phyloP scores from a whole-genome alignment of 2,888 invertebrate species.

The Hyles lineata region DNA sequence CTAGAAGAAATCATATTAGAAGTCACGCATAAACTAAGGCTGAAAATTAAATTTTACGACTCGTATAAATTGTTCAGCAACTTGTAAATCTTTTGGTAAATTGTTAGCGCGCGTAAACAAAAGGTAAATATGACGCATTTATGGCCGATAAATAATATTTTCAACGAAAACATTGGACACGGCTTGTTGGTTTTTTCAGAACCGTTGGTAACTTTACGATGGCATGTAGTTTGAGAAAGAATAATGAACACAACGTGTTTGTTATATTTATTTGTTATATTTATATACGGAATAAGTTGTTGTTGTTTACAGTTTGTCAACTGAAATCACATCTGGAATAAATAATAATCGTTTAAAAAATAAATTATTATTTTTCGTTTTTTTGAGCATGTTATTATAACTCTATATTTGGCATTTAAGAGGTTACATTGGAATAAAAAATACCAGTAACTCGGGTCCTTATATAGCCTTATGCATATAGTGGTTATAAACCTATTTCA shows the following conservation, averaged over 20 bases:
- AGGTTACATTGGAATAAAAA: too few relatives aligned
- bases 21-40: neutral
- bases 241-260: neutral
- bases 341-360: too few relatives aligned
- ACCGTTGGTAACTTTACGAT: conserved; percentile 9
- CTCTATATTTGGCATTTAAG: too few relatives aligned
- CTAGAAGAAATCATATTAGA: neutral
- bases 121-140: conserved; percentile 26
- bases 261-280: too few relatives aligned
- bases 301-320: too few relatives aligned
- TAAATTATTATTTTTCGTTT: too few relatives aligned
- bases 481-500: too few relatives aligned
- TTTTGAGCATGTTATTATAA: too few relatives aligned
- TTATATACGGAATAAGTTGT: too few relatives aligned
- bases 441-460: too few relatives aligned
- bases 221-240: neutral
- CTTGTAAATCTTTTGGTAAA: conserved; percentile 26
- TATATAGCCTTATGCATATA: too few relatives aligned
- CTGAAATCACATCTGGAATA: too few relatives aligned
- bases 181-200: conserved; percentile 3
- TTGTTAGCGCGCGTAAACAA: conserved; percentile 20
- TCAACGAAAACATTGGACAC: conserved; percentile 14
- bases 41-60: conserved; percentile 7
- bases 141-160: conserved; percentile 9
- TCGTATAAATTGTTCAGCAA: neutral